Evolutionary conservation across 2,888 invertebrate species (phyloP).

Genomic region (Stictocephala bisonia): DNA sequence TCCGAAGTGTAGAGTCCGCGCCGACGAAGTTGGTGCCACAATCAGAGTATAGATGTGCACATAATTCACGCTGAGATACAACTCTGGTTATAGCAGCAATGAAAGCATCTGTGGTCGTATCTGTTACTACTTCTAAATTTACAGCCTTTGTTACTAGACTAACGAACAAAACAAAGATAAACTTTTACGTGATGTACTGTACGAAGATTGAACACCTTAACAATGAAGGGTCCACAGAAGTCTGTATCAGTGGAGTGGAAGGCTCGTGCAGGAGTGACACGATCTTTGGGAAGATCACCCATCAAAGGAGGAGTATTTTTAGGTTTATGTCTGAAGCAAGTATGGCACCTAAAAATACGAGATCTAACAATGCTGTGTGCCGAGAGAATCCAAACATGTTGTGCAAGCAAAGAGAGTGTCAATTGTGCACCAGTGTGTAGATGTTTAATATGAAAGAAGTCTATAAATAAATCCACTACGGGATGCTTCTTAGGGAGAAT

Average conservation of each 20-base stretch:
- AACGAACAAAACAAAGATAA: slow-evolving; percentile 58
- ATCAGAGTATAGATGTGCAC: slow-evolving; percentile 59
- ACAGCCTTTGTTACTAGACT: slow-evolving; percentile 60
- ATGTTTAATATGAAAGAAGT: neutral
- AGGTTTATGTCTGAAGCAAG: neutral
- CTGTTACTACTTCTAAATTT: slow-evolving; percentile 60
- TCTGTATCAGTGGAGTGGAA: slow-evolving; percentile 24
- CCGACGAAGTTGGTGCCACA: slow-evolving; percentile 61
- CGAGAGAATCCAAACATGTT: neutral
- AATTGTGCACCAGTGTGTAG: neutral
- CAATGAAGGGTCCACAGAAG: slow-evolving; percentile 20
- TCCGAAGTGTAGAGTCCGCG: no score
- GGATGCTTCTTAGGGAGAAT: neutral
- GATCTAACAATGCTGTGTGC: neutral
- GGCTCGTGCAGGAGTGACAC: slow-evolving; percentile 2
- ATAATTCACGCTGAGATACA: slow-evolving; percentile 58
- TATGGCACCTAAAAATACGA: neutral
- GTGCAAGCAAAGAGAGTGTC: neutral
- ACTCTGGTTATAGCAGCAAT: slow-evolving; percentile 60
- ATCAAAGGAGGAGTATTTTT: neutral
- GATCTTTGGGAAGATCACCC: neutral
- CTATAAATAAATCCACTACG: neutral
- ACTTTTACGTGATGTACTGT: slow-evolving; percentile 44
- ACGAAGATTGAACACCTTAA: no score
- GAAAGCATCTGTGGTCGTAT: slow-evolving; percentile 60